A percentile compares a stretch with the other conserved stretches of the same genome.
These are phyloP conservation scores for Ypsolopha scabrella DNA, from an alignment of 2,888 invertebrate species.

Conservation along the genomic window DNA sequence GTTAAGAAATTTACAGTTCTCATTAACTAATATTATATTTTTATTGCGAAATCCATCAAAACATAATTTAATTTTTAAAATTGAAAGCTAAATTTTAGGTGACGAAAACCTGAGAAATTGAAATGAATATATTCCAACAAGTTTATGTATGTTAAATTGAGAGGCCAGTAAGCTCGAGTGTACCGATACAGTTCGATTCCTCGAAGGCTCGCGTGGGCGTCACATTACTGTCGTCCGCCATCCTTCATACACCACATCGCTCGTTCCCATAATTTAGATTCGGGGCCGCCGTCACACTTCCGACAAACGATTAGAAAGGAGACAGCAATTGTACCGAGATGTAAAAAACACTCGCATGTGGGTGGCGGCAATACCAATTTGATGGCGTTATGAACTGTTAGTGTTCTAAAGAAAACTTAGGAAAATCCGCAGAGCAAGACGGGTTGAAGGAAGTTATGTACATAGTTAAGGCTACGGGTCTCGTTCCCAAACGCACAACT, in stretches of 20 bases:
- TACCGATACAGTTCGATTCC: slow-evolving; percentile 51
- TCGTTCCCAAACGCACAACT: no score
- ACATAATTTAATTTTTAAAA: no score
- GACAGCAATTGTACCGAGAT: slow-evolving; percentile 51
- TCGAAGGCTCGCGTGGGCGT: slow-evolving; percentile 59
- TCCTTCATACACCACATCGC: slow-evolving; percentile 61
- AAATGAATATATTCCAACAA: no score
- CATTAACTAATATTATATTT: no score
- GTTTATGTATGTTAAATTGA: no score
- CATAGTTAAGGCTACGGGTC: no score
- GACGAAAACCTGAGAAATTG: no score
- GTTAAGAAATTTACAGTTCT: no score
- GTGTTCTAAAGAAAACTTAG: background rate
- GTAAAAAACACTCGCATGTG: slow-evolving; percentile 41
- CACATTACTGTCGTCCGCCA: slow-evolving; percentile 40
- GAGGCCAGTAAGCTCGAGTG: background rate
- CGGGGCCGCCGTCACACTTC: slow-evolving; percentile 63
- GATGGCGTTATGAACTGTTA: slow-evolving; percentile 3
- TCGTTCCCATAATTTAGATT: slow-evolving; percentile 65
- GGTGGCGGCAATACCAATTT: slow-evolving; percentile 31
- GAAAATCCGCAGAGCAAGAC: background rate
- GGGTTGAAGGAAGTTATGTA: no score
- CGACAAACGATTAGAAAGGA: slow-evolving; percentile 62
- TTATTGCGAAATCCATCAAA: no score
- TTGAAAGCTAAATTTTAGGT: no score